These are phyloP conservation scores for Acholoe squamosa DNA, from an alignment of 2,888 invertebrate genomes.

Conservation along the genomic window DNA sequence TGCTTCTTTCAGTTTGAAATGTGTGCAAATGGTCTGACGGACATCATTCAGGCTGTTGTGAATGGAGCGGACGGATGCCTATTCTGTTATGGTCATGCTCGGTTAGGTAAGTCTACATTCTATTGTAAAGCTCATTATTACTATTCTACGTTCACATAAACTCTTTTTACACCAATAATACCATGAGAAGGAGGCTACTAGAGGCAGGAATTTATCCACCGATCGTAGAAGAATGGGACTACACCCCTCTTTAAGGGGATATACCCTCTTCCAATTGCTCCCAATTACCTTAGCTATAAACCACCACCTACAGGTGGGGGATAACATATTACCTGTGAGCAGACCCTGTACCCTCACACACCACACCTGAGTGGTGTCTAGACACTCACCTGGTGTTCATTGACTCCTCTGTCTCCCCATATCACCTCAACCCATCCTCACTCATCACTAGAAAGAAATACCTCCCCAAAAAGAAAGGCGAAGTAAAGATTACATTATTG, in stretches of 20 bases:
- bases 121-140: too few species aligned
- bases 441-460: not conserved
- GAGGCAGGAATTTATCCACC: too few species aligned
- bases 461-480: not conserved
- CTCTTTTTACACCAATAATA: too few species aligned
- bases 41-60: constrained; percentile 96
- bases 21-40: constrained; percentile 94
- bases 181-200: too few species aligned
- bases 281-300: too few species aligned
- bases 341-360: not conserved
- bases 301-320: too few species aligned
- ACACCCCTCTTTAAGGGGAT: too few species aligned
- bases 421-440: not conserved
- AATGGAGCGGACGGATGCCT: constrained; percentile 93
- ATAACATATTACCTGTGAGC: not conserved
- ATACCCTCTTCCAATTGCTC: too few species aligned
- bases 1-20: constrained; percentile 92
- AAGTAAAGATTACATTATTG: not conserved
- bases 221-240: too few species aligned
- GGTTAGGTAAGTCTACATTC: constrained; percentile 77
- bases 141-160: too few species aligned
- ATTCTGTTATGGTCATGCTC: constrained; percentile 84
- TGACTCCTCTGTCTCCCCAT: not conserved
- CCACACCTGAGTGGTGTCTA: constrained; percentile 10
- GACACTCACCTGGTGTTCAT: constrained; percentile 21